Percentiles rank a stretch among this genome's conserved stretches.
phyloP scores from a whole-genome alignment of 2,888 invertebrate genomes.

The Amblyteles armatorius region DNA sequence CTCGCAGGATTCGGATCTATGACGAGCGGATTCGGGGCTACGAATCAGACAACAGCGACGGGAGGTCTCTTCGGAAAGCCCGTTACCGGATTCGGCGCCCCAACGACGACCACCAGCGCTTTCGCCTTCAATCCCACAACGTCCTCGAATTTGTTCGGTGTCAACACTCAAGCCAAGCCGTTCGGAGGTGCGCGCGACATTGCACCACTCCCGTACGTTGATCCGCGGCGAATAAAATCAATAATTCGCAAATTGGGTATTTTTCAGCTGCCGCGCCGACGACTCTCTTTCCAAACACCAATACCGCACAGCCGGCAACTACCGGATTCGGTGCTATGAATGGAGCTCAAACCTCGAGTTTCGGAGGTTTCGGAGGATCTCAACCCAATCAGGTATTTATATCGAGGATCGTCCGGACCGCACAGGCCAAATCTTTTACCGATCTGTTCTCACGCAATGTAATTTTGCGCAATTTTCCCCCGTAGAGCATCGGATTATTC shows the following conservation, averaged over 20 bases:
- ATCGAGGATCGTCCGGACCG: not conserved
- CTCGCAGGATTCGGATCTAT: conserved; percentile 86
- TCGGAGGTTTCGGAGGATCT: conserved; percentile 82
- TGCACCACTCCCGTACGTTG: not conserved
- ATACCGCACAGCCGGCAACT: conserved; percentile 80
- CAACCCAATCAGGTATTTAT: conserved; percentile 81
- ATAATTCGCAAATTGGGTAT: not conserved
- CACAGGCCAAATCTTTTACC: not conserved
- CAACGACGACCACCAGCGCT: conserved; percentile 84
- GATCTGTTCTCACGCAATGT: not conserved
- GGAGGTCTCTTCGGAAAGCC: conserved; percentile 89
- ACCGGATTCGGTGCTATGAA: conserved; percentile 81
- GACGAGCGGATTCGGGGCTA: conserved; percentile 85
- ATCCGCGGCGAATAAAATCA: not conserved
- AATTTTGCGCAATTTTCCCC: not conserved
- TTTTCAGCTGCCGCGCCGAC: conserved; percentile 80
- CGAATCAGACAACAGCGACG: conserved; percentile 86
- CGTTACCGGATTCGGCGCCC: conserved; percentile 87
- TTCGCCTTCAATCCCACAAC: conserved; percentile 84
- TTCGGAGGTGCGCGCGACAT: conserved; percentile 82
- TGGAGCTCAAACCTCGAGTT: conserved; percentile 81
- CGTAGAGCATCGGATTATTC: conserved; percentile 83
- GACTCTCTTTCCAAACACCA: conserved; percentile 81
- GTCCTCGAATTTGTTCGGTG: conserved; percentile 83
- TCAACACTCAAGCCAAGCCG: conserved; percentile 83